Conservation (phyloP, 2,888 invertebrate genomes). For the Pammene aurita region DNA sequence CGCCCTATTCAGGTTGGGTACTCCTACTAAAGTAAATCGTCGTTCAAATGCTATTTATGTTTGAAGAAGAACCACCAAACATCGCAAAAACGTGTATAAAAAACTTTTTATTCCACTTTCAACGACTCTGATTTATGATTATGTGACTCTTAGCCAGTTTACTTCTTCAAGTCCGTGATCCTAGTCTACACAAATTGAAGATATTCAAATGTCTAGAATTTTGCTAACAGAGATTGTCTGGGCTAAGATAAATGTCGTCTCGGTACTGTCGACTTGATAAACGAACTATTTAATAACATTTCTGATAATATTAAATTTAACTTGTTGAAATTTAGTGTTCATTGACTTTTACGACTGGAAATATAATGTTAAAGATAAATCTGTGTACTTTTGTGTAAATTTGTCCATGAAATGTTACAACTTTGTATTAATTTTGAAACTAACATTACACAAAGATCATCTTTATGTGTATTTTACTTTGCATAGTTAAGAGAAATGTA, state of each 20-base stretch:
- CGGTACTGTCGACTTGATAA: conserved; percentile 14
- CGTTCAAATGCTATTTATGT: conserved; percentile 15
- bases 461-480: too few species aligned
- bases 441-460: background rate
- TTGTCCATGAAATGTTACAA: conserved; percentile 2
- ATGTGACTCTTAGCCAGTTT: conserved; percentile 32
- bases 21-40: background rate
- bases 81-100: conserved; percentile 24
- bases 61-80: conserved; percentile 14
- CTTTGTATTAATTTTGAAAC: background rate
- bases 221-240: conserved; percentile 22
- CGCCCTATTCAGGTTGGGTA: background rate
- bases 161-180: conserved; percentile 25
- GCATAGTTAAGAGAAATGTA: too few species aligned
- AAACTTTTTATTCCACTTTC: conserved; percentile 35
- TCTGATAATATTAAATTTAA: conserved; percentile 17
- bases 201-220: conserved; percentile 39
- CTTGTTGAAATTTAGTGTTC: background rate
- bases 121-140: conserved; percentile 31
- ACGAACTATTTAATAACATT: conserved; percentile 25
- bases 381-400: background rate
- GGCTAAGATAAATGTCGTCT: conserved; percentile 31
- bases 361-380: conserved; percentile 3
- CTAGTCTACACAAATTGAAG: conserved; percentile 8
- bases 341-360: background rate